phyloP scores from a whole-genome alignment of 2,113 vertebrate species.

The Alexandromys fortis region DNA sequence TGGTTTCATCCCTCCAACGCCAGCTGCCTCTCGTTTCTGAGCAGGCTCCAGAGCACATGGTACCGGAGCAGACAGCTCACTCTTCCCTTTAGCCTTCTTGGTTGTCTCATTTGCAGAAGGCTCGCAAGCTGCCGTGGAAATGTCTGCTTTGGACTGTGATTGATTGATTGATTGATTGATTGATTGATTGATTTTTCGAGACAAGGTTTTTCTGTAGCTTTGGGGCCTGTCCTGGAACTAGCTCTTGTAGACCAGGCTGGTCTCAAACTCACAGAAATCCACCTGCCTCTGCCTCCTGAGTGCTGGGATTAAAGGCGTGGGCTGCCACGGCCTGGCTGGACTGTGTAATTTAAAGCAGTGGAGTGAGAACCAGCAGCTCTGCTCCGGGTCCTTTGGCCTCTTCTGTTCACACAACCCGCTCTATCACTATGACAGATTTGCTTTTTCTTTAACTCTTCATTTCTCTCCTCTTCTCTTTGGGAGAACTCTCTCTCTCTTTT shows the following conservation, averaged over 20 bases:
- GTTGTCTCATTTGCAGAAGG: background rate
- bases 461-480: background rate
- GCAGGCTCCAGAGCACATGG: background rate
- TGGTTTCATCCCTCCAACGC: background rate
- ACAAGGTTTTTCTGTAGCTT: too few relatives aligned
- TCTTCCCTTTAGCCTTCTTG: conserved; percentile 40
- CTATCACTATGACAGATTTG: background rate
- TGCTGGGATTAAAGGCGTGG: too few relatives aligned
- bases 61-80: background rate
- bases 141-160: background rate
- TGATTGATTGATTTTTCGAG: too few relatives aligned
- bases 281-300: too few relatives aligned
- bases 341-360: background rate
- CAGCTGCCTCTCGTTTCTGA: background rate
- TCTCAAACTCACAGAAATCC: too few relatives aligned
- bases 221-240: too few relatives aligned
- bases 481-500: too few relatives aligned
- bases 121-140: background rate
- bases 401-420: accelerated
- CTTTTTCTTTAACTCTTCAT: background rate
- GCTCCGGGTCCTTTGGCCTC: accelerated
- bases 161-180: too few relatives aligned
- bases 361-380: accelerated
- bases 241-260: too few relatives aligned
- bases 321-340: too few relatives aligned